phyloP scores from a whole-genome alignment of 53 echinoderm and acorn worm genomes.

The Mesocentrotus franciscanus region DNA sequence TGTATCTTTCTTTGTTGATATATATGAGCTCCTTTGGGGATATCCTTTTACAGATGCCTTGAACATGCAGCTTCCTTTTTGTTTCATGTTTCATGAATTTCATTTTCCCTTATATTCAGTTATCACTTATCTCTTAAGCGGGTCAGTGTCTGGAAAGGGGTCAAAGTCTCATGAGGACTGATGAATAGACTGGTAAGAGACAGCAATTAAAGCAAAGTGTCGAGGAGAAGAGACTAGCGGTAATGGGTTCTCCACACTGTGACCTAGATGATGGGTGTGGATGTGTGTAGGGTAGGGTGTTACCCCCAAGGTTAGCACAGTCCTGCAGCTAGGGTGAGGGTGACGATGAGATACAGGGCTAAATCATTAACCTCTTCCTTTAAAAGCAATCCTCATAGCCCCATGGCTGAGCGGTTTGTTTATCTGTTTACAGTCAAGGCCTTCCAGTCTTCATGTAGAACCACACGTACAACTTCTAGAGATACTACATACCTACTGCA shows the following conservation, averaged over 20 bases:
- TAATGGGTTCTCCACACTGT: slow-evolving; percentile 55
- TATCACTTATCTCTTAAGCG: neutral
- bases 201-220: neutral
- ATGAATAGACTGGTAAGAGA: neutral
- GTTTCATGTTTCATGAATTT: neutral
- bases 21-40: too few relatives aligned
- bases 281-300: neutral
- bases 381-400: slow-evolving; percentile 27
- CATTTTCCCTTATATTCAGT: neutral
- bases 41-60: too few relatives aligned
- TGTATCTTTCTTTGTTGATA: neutral
- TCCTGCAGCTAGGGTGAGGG: neutral
- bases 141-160: neutral
- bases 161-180: neutral
- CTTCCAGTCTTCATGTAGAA: neutral
- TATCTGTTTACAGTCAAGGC: slow-evolving; percentile 22
- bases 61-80: neutral
- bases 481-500: too few relatives aligned
- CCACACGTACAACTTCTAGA: neutral
- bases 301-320: slow-evolving; percentile 13
- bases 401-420: neutral
- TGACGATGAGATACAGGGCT: slow-evolving; percentile 19
- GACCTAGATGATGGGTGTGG: slow-evolving; percentile 46
- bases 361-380: slow-evolving; percentile 60
- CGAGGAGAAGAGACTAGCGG: neutral